phyloP scores from a whole-genome alignment of 2,888 invertebrate species.

The Agrochola lychnidis region DNA sequence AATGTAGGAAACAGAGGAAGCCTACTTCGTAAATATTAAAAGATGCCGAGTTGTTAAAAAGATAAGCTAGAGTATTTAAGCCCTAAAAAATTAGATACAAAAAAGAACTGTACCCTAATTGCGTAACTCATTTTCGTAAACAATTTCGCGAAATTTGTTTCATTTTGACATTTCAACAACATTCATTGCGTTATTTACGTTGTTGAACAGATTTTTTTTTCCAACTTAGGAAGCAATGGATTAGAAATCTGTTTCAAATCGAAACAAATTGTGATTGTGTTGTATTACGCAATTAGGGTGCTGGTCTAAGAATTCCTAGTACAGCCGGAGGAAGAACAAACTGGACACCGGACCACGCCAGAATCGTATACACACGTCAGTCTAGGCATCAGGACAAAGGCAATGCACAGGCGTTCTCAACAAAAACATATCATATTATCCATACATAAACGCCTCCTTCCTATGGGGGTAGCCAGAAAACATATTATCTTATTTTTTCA shows the following conservation, averaged over 20 bases:
- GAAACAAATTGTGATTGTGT: too few species aligned
- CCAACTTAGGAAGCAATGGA: too few species aligned
- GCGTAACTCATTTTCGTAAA: too few species aligned
- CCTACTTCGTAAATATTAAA: not conserved
- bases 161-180: too few species aligned
- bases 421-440: not conserved
- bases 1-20: too few species aligned
- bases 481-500: not conserved
- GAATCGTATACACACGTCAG: conserved; percentile 37
- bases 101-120: too few species aligned
- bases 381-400: conserved; percentile 23
- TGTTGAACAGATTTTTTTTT: too few species aligned
- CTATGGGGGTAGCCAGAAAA: not conserved
- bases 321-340: not conserved
- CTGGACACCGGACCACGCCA: conserved; percentile 45
- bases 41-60: not conserved
- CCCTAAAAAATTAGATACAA: not conserved
- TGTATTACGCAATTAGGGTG: too few species aligned
- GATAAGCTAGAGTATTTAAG: not conserved
- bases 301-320: not conserved
- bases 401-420: conserved; percentile 2
- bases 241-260: too few species aligned
- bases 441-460: not conserved
- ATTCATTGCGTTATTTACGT: too few species aligned
- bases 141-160: too few species aligned